Base-by-base conservation (phyloP, 2,113 vertebrate species). In the Vicugna pacos region DNA sequence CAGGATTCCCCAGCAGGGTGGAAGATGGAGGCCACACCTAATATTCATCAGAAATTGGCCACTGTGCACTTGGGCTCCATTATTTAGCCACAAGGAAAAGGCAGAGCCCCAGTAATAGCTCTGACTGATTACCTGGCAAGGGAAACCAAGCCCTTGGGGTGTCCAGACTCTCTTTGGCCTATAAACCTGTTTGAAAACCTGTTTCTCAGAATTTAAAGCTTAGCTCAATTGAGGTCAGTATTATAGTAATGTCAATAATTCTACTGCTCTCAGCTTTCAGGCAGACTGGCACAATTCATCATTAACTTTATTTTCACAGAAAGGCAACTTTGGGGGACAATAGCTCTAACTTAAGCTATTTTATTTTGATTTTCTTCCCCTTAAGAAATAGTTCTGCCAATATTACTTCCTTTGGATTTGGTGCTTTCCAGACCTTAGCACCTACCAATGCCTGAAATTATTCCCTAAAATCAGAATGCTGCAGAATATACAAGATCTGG, bases 111-210 rank as follows among this genome's bases (percentile, higher is more conserved):
- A 76, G 92, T 58, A 97, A 96, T 2, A 5, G 88, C 96, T 97
- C 91, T 96, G 97, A 96, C 93, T 97, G 93, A 97, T 97, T 91
- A 95, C 65, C 69, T 65, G 11, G 95, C 89, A 82, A 92, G 83
- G 42, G 96, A 89, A 96, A 88, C 86, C 72, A 96, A 58, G 13
- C 85, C 89, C 88, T 94, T 50, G 73, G 89, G 94, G 91, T 77
- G 89, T 93, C 73, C 24, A 96, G 91, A 64, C 46, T 93, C 95
- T 92, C 72, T 8, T 86, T 92, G 93, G 76, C 93, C 94, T 95
- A 96, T 97, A 98, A 98, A 92, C 79, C 84, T 96, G 91, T 97
- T 97, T 60, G 92, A 97, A 98, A 97, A 98, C 93, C 69, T 95
- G 35, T 96, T 98, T 98, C 82, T 97, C 89, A 97, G 94, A 96